Evolutionary conservation across 2,113 vertebrate species (phyloP).

Genomic region (Thalassarche chlororhynchos): DNA sequence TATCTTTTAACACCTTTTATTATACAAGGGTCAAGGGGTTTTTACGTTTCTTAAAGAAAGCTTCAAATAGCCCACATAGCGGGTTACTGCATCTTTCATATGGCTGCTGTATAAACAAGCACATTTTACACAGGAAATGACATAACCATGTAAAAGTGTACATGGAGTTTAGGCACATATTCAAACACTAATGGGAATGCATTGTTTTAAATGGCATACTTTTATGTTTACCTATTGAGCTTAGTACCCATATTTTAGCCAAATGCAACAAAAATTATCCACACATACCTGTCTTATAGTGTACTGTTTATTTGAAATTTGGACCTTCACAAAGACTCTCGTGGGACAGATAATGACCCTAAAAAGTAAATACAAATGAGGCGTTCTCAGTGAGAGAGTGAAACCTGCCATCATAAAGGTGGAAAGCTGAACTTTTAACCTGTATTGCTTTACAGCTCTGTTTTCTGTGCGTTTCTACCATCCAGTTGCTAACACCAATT

Average conservation of each 20-base stretch:
- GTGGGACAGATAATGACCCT: conserved; percentile 69
- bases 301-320: conserved; percentile 77
- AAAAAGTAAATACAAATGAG: conserved; percentile 73
- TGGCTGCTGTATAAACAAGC: conserved; percentile 76
- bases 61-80: conserved; percentile 74
- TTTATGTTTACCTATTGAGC: conserved; percentile 79
- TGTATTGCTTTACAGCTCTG: conserved; percentile 40
- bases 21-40: conserved; percentile 71
- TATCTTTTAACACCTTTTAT: conserved; percentile 78
- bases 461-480: conserved; percentile 19
- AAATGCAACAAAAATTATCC: conserved; percentile 82
- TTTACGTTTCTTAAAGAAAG: conserved; percentile 71
- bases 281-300: conserved; percentile 80
- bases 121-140: conserved; percentile 87
- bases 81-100: conserved; percentile 71
- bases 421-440: conserved; percentile 73
- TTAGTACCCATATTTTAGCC: conserved; percentile 77
- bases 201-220: conserved; percentile 86
- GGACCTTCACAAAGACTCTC: conserved; percentile 76
- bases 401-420: conserved; percentile 68
- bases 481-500: conserved; percentile 7
- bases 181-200: conserved; percentile 79
- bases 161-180: conserved; percentile 77
- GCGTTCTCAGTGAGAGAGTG: conserved; percentile 58
- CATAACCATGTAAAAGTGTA: conserved; percentile 80